A percentile compares a stretch with the other conserved stretches of the same genome.
phyloP scores from a whole-genome alignment of 2,888 invertebrate species.

The Julus scandinavius region DNA sequence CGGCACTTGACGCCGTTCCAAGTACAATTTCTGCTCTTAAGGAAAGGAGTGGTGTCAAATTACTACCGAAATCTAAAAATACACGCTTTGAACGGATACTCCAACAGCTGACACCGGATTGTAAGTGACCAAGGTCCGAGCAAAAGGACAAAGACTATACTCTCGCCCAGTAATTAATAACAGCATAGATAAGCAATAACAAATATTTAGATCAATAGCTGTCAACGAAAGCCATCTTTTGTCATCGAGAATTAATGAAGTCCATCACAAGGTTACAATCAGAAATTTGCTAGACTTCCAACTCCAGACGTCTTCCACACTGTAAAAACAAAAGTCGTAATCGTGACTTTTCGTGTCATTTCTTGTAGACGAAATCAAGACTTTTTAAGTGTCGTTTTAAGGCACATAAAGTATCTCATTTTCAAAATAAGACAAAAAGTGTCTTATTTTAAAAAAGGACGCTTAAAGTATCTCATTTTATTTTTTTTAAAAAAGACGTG shows the following conservation, averaged over 20 bases:
- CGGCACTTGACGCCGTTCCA: constrained; percentile 1
- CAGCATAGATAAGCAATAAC: not conserved
- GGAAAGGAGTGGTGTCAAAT: constrained; percentile 26
- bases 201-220: not conserved
- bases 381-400: too few relatives aligned
- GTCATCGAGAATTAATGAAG: not conserved
- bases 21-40: constrained; percentile 24
- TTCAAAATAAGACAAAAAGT: too few relatives aligned
- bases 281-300: too few relatives aligned
- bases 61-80: constrained; percentile 40
- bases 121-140: not conserved
- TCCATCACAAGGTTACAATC: not conserved
- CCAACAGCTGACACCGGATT: constrained; percentile 26
- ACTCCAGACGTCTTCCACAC: too few relatives aligned
- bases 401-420: too few relatives aligned
- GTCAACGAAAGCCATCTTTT: not conserved
- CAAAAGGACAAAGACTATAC: not conserved
- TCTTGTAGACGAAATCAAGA: too few relatives aligned
- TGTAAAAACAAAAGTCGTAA: too few relatives aligned
- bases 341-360: too few relatives aligned
- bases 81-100: not conserved
- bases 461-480: too few relatives aligned
- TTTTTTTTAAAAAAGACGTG: too few relatives aligned
- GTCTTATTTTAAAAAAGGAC: too few relatives aligned
- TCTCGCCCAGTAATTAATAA: not conserved